Evolutionary conservation across 1,140 invertebrate genomes (phyloP).

Genomic region (Prorops nasuta): DNA sequence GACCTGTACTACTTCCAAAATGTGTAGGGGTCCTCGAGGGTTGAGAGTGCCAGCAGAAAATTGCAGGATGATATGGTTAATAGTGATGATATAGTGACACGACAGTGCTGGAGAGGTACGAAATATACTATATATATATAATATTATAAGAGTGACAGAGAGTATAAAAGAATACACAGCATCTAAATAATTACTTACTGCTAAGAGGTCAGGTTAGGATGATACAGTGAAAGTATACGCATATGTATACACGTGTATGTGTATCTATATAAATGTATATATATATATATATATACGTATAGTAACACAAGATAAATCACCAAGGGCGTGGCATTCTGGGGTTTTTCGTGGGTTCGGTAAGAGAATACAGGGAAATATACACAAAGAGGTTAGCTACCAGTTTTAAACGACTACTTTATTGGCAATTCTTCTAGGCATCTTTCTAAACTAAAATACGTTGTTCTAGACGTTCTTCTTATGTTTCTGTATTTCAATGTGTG

Average conservation of each 20-base stretch:
- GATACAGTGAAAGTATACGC: constrained; percentile 1
- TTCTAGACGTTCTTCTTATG: constrained; percentile 22
- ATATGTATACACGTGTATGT: constrained; percentile 12
- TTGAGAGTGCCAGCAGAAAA: no score
- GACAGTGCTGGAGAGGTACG: no score
- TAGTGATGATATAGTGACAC: no score
- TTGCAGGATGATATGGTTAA: no score
- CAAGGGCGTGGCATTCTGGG: not conserved
- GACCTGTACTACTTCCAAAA: no score
- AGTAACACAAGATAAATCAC: constrained; percentile 35
- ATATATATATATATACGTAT: constrained; percentile 15
- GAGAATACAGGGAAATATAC: constrained; percentile 48
- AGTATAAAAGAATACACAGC: constrained; percentile 19
- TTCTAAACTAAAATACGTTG: constrained; percentile 43
- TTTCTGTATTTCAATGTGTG: no score
- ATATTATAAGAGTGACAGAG: constrained; percentile 5
- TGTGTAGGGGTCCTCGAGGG: no score
- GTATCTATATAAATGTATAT: constrained; percentile 15
- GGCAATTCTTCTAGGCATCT: constrained; percentile 54
- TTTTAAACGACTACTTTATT: constrained; percentile 57
- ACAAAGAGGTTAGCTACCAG: constrained; percentile 56
- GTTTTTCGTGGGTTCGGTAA: constrained; percentile 3
- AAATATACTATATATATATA: no score
- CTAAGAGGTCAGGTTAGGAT: constrained; percentile 15
- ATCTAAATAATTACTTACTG: constrained; percentile 23